Evolutionary conservation across 1,140 invertebrate species (phyloP).

Genomic region (Diachasma alloeum): DNA sequence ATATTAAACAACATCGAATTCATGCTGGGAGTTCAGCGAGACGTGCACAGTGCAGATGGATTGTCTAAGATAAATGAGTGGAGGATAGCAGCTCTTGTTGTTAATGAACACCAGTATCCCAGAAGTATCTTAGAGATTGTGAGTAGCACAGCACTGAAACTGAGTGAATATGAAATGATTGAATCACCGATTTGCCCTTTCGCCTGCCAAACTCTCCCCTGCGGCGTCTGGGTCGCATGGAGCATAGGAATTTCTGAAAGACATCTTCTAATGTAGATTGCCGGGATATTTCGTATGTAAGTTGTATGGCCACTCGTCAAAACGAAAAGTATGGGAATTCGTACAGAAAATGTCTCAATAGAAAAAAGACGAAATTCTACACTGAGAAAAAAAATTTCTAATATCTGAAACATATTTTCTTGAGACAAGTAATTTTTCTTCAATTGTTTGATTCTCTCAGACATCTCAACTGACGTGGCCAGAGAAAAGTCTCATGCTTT

Average conservation of each 20-base stretch:
- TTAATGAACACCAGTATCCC: background rate
- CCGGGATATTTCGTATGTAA: background rate
- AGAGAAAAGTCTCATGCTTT: too few relatives aligned
- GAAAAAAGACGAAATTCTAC: too few relatives aligned
- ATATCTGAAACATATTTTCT: too few relatives aligned
- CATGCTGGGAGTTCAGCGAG: background rate
- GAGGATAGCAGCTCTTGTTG: background rate
- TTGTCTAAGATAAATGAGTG: background rate
- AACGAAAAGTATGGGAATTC: background rate
- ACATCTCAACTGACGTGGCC: too few relatives aligned
- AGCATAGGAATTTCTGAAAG: constrained; percentile 61
- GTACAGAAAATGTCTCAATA: background rate
- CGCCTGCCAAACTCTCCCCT: constrained; percentile 49
- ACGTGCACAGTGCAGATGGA: background rate
- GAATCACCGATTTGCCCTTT: constrained; percentile 56
- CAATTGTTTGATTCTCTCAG: too few relatives aligned
- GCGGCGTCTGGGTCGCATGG: constrained; percentile 46
- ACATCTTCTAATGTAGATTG: constrained; percentile 24
- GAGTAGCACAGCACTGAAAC: background rate
- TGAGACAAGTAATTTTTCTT: too few relatives aligned
- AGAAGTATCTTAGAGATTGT: background rate
- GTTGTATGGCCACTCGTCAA: background rate
- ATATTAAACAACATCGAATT: background rate
- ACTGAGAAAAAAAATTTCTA: too few relatives aligned
- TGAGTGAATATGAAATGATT: constrained; percentile 24